Conservation (phyloP, 2,888 invertebrate species). For the Minunthozetes semirufus region DNA sequence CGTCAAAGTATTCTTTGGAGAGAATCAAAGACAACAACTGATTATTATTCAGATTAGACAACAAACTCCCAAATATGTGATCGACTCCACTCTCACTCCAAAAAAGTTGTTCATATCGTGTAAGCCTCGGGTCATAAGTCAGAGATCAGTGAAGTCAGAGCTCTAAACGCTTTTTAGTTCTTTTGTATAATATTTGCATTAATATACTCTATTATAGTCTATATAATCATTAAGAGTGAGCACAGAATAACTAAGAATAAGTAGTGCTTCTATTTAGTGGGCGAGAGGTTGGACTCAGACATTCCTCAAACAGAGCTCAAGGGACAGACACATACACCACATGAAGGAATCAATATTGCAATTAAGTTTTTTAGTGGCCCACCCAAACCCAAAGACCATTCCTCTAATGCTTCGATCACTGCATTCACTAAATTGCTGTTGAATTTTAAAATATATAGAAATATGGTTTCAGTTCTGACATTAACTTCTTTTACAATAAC, state of each 20-base stretch:
- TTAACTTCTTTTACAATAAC: not conserved
- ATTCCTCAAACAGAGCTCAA: not conserved
- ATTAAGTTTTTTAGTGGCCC: slow-evolving; percentile 16
- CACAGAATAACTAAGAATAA: not conserved
- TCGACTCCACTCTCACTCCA: too few relatives aligned
- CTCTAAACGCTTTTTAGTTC: not conserved
- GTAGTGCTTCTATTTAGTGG: slow-evolving; percentile 14
- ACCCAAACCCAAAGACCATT: not conserved
- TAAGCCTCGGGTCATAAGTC: slow-evolving; percentile 11
- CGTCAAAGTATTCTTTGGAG: not conserved
- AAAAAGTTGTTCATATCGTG: slow-evolving; percentile 18
- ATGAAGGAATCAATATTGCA: slow-evolving; percentile 19
- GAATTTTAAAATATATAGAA: not conserved
- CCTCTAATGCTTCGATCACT: not conserved
- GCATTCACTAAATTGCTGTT: not conserved
- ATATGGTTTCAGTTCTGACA: not conserved
- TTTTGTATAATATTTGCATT: slow-evolving; percentile 5
- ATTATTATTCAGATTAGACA: not conserved
- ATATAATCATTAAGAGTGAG: slow-evolving; percentile 8
- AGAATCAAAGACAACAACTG: not conserved
- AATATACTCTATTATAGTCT: slow-evolving; percentile 13
- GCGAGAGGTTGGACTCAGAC: slow-evolving; percentile 16
- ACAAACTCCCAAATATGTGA: too few relatives aligned
- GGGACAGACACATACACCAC: slow-evolving; percentile 17
- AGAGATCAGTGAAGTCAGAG: not conserved